These are phyloP conservation scores for Enteromius fasciolatus DNA, from an alignment of 2,797 vertebrate genomes.

Conservation along the genomic window DNA sequence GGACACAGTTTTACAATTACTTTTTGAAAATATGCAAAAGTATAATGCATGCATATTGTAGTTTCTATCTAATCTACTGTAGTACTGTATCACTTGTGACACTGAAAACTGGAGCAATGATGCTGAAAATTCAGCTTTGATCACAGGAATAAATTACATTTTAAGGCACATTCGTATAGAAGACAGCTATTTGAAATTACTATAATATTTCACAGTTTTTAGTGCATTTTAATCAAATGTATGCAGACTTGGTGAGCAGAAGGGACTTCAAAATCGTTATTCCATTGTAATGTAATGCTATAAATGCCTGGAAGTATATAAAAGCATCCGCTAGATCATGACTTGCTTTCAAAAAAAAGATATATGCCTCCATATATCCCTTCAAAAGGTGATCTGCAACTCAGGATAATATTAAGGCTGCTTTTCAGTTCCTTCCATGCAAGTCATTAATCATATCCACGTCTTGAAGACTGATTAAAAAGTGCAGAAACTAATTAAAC, in stretches of 20 bases:
- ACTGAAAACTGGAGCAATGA: background rate
- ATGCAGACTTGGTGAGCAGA: background rate
- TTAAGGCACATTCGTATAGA: background rate
- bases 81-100: background rate
- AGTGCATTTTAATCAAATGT: background rate
- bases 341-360: background rate
- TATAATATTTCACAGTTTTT: background rate
- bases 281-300: too few relatives aligned
- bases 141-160: background rate
- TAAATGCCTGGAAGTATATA: background rate
- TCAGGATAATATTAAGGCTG: background rate
- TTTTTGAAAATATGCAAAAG: background rate
- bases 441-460: constrained; percentile 5
- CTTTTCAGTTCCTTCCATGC: background rate
- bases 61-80: background rate
- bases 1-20: background rate
- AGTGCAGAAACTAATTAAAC: background rate
- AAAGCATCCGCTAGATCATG: background rate
- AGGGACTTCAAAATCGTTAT: background rate
- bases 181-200: background rate
- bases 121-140: background rate
- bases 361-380: background rate
- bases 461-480: constrained; percentile 6
- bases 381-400: background rate
- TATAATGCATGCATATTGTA: background rate